These are phyloP conservation scores for Platycheirus rosarum DNA, from an alignment of 2,888 invertebrate genomes.

Conservation along the genomic window DNA sequence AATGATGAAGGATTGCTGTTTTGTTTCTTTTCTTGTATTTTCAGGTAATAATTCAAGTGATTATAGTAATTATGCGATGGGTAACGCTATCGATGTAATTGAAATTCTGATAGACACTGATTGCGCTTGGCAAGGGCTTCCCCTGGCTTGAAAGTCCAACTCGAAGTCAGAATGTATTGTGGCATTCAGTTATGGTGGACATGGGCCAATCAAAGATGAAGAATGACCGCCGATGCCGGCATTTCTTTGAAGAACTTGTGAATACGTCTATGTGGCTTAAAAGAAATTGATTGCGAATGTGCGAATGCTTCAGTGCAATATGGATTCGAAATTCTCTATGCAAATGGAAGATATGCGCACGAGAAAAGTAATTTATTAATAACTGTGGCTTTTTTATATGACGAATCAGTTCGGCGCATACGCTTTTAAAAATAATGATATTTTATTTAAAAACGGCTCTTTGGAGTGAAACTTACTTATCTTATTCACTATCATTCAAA, in stretches of 20 bases:
- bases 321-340: background rate
- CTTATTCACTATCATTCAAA: no score
- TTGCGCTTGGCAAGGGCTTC: conserved; percentile 77
- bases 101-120: conserved; percentile 83
- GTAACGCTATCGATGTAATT: conserved; percentile 83
- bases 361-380: conserved; percentile 29
- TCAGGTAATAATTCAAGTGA: conserved; percentile 83
- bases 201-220: conserved; percentile 73
- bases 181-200: conserved; percentile 54
- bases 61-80: conserved; percentile 83
- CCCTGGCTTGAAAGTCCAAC: conserved; percentile 30
- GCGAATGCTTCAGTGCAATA: conserved; percentile 16
- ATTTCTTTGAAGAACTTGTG: conserved; percentile 52
- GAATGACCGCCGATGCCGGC: conserved; percentile 70
- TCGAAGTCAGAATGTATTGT: conserved; percentile 13
- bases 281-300: conserved; percentile 32
- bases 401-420: background rate
- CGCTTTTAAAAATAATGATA: background rate
- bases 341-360: background rate
- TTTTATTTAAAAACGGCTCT: background rate
- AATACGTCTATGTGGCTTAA: conserved; percentile 30
- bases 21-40: conserved; percentile 72
- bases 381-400: conserved; percentile 7
- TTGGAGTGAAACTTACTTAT: background rate
- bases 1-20: conserved; percentile 63